phyloP scores from a whole-genome alignment of 2,113 vertebrate genomes.

The Cynocephalus volans region DNA sequence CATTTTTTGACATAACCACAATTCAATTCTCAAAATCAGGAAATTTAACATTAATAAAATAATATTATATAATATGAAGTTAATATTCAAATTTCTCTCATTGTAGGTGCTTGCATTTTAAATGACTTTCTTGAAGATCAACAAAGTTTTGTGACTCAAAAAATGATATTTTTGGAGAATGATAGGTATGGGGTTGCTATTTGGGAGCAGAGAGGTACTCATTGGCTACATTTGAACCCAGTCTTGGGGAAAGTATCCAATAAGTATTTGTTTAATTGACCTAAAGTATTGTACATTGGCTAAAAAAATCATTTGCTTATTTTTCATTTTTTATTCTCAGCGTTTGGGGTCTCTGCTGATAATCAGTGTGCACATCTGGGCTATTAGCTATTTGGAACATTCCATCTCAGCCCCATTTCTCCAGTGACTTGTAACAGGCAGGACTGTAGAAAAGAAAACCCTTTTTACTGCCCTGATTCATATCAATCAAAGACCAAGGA shows the following conservation, averaged over 20 bases:
- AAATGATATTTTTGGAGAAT: neutral
- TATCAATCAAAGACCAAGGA: constrained; percentile 87
- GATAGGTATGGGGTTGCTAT: neutral
- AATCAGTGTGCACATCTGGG: neutral
- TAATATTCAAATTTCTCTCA: constrained; percentile 1
- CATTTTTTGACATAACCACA: neutral
- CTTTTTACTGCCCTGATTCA: constrained; percentile 75
- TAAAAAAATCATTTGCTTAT: neutral
- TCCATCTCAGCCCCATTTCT: neutral
- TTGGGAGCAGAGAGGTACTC: neutral
- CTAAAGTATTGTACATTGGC: neutral
- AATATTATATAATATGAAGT: neutral
- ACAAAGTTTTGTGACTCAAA: neutral
- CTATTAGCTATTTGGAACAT: neutral
- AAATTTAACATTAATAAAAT: neutral
- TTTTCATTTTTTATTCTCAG: neutral
- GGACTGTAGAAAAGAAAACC: constrained; percentile 60
- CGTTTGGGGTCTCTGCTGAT: neutral
- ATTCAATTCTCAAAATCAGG: neutral
- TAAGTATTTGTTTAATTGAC: constrained; percentile 45
- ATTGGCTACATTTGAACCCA: neutral
- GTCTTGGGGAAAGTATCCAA: neutral
- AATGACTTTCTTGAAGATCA: neutral
- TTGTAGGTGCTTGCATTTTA: neutral
- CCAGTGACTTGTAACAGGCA: constrained; percentile 34